phyloP scores from a whole-genome alignment of 2,888 invertebrate species.

The Sinhomidia bicolor region DNA sequence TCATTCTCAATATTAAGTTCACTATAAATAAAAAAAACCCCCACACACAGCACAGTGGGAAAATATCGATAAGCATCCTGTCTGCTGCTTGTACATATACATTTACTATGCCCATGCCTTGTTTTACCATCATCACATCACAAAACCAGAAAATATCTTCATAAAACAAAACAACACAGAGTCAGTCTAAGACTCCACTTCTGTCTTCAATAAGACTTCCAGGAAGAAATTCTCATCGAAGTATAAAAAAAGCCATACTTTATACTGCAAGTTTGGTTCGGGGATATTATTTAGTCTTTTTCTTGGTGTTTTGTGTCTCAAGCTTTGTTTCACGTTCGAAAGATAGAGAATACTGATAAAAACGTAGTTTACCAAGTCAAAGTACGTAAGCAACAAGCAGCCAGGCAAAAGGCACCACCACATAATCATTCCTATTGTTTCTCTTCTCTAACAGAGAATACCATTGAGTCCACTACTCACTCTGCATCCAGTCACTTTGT shows the following conservation, averaged over 20 bases:
- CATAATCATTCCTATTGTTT: not conserved
- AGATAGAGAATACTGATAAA: not conserved
- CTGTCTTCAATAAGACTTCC: not conserved
- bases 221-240: not conserved
- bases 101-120: too few relatives aligned
- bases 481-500: slow-evolving; percentile 16
- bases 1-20: not conserved
- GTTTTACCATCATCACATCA: too few relatives aligned
- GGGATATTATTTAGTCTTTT: not conserved
- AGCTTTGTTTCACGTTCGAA: not conserved
- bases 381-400: slow-evolving; percentile 33
- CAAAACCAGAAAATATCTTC: not conserved
- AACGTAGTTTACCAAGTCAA: not conserved
- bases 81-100: not conserved
- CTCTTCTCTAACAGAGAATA: not conserved
- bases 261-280: not conserved
- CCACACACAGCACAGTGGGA: not conserved
- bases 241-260: not conserved
- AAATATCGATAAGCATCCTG: not conserved
- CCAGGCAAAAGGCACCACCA: not conserved
- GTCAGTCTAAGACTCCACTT: not conserved
- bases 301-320: not conserved
- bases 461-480: not conserved
- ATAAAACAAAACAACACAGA: not conserved
- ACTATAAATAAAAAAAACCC: too few relatives aligned